Base-by-base conservation (phyloP, 2,113 vertebrate species). In the Micromys minutus region DNA sequence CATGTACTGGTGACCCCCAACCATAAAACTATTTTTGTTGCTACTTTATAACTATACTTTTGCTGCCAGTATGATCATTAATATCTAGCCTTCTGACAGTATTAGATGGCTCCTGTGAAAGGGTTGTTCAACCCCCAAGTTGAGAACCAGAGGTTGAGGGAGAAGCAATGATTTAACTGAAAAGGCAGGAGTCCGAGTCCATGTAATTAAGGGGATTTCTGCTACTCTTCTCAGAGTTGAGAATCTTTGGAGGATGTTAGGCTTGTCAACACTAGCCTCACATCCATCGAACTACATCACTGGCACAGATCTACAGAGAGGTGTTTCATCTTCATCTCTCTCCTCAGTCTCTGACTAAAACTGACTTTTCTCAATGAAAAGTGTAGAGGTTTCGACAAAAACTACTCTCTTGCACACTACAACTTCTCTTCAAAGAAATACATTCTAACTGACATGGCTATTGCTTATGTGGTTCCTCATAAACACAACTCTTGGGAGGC, bases 261-360 rank as follows among this genome's bases (percentile, higher is more conserved):
- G 1, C 26, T 24, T 4, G 21, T 13, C 6, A 39, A 11, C n/a
- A 91, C 34, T 24, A 74, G 31, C 36, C 8, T 63, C 16, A 2
- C 2, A 31, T n/a, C 7, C 45, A 3, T 9, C 45, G 29, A n/a
- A 7, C 10, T 3, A 31, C 0, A 0, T 16, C 26, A 19, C 1
- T 67, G 42, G 45, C 21, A 5, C 4, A 45, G 16, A 13, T 9
- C 2, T 22, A 31, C 24, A 5, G 3, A 22, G 0, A 42, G 31
- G 0, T 2, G 47, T 3, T 42, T 42, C 1, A 1, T 9, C 3
- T 90, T 24, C 11, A 31, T 39, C 47, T 42, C 31, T 36, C 42
- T n/a, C 29, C 52, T 71, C 0, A 1, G 39, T 4, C 29, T 13
- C 24, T 36, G 15, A 17, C 50, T 12, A 36, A 65, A 36, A 7